These are phyloP conservation scores for Siniperca undulata DNA, from an alignment of 2,797 vertebrate species.

Conservation along the genomic window DNA sequence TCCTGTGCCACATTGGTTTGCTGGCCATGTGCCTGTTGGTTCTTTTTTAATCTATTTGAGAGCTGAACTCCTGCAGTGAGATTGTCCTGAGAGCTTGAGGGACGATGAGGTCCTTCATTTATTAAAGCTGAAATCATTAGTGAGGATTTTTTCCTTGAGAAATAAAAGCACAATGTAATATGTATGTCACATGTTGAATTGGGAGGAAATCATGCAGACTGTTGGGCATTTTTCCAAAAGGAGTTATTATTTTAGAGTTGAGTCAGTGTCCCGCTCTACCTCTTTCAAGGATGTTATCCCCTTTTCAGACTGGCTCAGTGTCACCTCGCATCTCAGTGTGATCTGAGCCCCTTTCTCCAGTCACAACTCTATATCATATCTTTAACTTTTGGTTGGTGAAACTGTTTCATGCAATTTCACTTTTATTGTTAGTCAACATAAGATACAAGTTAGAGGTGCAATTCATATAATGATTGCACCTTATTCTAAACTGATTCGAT, in stretches of 20 bases:
- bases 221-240: conserved; percentile 14
- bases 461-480: not conserved
- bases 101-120: conserved; percentile 42
- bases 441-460: not conserved
- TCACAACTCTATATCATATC: not conserved
- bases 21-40: conserved; percentile 51
- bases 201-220: conserved; percentile 25
- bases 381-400: not conserved
- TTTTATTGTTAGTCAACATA: not conserved
- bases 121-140: conserved; percentile 41
- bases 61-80: conserved; percentile 62
- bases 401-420: not conserved
- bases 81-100: conserved; percentile 54
- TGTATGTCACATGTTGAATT: conserved; percentile 9
- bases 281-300: conserved; percentile 44
- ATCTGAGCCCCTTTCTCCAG: conserved; percentile 36
- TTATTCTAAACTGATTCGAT: not conserved
- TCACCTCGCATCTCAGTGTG: conserved; percentile 48
- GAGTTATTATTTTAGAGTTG: conserved; percentile 10
- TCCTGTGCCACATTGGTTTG: conserved; percentile 52
- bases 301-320: conserved; percentile 49
- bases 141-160: conserved; percentile 20
- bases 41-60: conserved; percentile 69
- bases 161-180: conserved; percentile 22
- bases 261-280: conserved; percentile 24